Conservation (phyloP, 2,888 invertebrate genomes). For the Holacanthella duospinosa region DNA sequence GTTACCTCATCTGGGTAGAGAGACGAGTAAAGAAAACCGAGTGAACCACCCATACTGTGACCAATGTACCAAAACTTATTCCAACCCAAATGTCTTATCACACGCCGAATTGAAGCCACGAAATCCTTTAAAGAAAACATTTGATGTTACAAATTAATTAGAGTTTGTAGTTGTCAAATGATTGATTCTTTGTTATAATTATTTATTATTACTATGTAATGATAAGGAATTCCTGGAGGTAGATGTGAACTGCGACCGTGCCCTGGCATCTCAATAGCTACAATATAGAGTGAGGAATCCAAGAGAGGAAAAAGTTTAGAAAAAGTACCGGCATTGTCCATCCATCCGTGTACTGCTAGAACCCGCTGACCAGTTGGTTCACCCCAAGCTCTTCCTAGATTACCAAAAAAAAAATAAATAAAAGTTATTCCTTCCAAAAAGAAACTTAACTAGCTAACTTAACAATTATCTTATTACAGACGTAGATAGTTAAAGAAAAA, state of each 20-base stretch:
- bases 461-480: too few species aligned
- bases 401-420: not conserved
- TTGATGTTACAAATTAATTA: too few species aligned
- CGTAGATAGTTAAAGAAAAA: too few species aligned
- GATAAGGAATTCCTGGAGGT: constrained; percentile 41
- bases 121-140: constrained; percentile 40
- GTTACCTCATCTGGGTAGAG: constrained; percentile 23
- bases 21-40: constrained; percentile 38
- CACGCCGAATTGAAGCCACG: constrained; percentile 39
- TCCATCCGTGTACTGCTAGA: constrained; percentile 33
- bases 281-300: constrained; percentile 52
- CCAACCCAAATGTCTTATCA: constrained; percentile 43
- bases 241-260: constrained; percentile 49
- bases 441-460: too few species aligned
- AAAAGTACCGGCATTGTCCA: constrained; percentile 45
- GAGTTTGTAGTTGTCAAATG: not conserved
- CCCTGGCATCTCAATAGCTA: constrained; percentile 48
- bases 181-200: not conserved
- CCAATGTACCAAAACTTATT: constrained; percentile 41
- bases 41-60: constrained; percentile 48
- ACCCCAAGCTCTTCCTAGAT: constrained; percentile 4
- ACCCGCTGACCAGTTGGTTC: constrained; percentile 1
- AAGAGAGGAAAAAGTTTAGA: constrained; percentile 42
- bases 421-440: too few species aligned
- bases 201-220: constrained; percentile 33